Evolutionary conservation across 2,113 vertebrate species (phyloP).

Genomic region (Poeciliopsis occidentalis): DNA sequence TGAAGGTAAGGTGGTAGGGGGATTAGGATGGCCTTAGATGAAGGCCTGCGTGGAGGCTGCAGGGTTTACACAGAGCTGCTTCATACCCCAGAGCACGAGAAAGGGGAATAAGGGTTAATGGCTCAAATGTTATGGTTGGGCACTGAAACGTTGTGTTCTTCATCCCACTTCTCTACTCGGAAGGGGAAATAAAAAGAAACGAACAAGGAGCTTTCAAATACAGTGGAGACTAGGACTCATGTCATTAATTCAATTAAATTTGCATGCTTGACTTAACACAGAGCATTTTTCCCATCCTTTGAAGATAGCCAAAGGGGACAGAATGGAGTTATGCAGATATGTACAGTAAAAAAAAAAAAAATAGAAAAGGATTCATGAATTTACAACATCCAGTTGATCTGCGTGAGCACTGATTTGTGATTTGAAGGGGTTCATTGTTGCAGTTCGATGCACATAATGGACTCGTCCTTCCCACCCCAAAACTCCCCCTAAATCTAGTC

Average conservation of each 20-base stretch:
- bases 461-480: conserved; percentile 77
- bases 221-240: conserved; percentile 80
- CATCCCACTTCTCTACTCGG: conserved; percentile 67
- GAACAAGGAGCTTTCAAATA: conserved; percentile 81
- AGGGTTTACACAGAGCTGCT: conserved; percentile 64
- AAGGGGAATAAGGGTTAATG: conserved; percentile 66
- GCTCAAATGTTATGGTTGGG: conserved; percentile 75
- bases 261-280: conserved; percentile 86
- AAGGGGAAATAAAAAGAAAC: conserved; percentile 41
- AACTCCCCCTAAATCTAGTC: conserved; percentile 73
- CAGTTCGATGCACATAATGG: conserved; percentile 86
- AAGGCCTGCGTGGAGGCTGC: conserved; percentile 53
- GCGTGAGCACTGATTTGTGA: conserved; percentile 80
- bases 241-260: conserved; percentile 93
- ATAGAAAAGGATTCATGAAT: conserved; percentile 50
- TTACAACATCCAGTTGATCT: conserved; percentile 85
- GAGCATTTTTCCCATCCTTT: conserved; percentile 76
- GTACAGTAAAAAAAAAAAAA: conserved; percentile 47
- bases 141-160: conserved; percentile 74
- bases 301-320: conserved; percentile 70
- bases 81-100: conserved; percentile 64
- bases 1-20: conserved; percentile 51
- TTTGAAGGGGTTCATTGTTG: conserved; percentile 86
- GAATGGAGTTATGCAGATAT: conserved; percentile 67
- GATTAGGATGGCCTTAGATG: conserved; percentile 69